Percentiles rank a stretch among this genome's conserved stretches.
These are phyloP conservation scores for Desmophyllum pertusum DNA, from an alignment of 92 coral and sea anemone genomes.

Conservation along the genomic window DNA sequence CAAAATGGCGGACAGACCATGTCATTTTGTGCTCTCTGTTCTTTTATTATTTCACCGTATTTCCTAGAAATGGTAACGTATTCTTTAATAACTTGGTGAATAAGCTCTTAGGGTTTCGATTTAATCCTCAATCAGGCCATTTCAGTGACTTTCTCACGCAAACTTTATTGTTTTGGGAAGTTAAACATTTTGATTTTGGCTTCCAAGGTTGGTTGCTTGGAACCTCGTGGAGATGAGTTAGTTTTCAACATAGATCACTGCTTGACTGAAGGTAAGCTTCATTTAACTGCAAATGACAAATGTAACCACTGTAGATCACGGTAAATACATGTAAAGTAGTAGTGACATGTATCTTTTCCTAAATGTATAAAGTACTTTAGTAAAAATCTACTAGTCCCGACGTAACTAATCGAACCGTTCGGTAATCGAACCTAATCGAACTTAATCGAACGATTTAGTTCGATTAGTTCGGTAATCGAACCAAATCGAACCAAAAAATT, in stretches of 20 bases:
- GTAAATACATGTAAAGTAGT: too few species aligned
- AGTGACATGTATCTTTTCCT: too few species aligned
- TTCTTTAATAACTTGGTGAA: background rate
- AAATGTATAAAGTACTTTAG: too few species aligned
- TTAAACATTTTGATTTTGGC: background rate
- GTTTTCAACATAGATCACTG: constrained; percentile 61
- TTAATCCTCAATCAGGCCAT: background rate
- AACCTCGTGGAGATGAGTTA: constrained; percentile 67
- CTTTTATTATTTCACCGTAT: constrained; percentile 13
- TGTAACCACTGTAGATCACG: background rate
- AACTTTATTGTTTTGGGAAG: background rate
- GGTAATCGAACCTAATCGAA: too few species aligned
- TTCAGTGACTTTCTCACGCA: background rate
- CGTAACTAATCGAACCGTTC: too few species aligned
- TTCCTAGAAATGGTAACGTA: constrained; percentile 1
- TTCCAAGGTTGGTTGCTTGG: constrained; percentile 18
- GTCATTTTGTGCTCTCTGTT: background rate
- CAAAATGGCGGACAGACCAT: constrained; percentile 32
- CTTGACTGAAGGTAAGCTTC: constrained; percentile 21
- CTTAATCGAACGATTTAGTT: too few species aligned
- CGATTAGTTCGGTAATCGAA: too few species aligned
- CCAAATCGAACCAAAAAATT: too few species aligned
- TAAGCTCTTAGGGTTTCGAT: background rate
- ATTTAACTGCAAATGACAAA: background rate
- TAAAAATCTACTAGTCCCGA: too few species aligned